Conservation (phyloP, 2,888 invertebrate species). For the Agrotis exclamationis region DNA sequence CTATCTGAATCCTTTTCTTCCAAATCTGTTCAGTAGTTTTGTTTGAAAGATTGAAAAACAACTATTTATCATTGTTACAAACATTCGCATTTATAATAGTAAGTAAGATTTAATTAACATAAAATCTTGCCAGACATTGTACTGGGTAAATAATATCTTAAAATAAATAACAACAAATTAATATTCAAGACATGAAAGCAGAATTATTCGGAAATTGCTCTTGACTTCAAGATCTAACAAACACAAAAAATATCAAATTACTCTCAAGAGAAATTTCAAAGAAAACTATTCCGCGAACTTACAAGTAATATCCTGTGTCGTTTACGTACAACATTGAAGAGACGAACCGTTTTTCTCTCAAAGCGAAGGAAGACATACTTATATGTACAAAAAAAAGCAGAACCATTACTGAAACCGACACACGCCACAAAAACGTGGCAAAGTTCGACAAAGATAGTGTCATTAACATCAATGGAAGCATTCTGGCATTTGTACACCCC, state of each 20-base stretch:
- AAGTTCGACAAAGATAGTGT: constrained; percentile 72
- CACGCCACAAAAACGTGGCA: constrained; percentile 68
- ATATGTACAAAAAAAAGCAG: constrained; percentile 38
- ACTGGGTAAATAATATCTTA: not conserved
- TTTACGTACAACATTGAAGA: constrained; percentile 28
- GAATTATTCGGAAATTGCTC: constrained; percentile 4
- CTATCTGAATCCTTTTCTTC: too few relatives aligned
- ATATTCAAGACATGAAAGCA: constrained; percentile 7
- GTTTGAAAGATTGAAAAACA: too few relatives aligned
- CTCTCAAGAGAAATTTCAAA: constrained; percentile 1
- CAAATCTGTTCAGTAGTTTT: too few relatives aligned
- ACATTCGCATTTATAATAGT: too few relatives aligned
- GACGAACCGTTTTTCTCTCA: constrained; percentile 32
- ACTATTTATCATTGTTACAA: too few relatives aligned
- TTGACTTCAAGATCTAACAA: not conserved
- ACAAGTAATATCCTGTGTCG: constrained; percentile 36
- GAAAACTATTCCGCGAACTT: constrained; percentile 9
- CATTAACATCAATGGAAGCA: constrained; percentile 74
- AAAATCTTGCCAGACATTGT: not conserved
- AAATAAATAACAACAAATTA: constrained; percentile 7
- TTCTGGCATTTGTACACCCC: constrained; percentile 58
- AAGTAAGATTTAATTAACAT: not conserved
- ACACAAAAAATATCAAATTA: constrained; percentile 8
- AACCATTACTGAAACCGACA: constrained; percentile 50
- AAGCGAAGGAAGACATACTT: constrained; percentile 40